Base-by-base conservation (phyloP, 2,888 invertebrate species). In the Drosophila subsilvestris region DNA sequence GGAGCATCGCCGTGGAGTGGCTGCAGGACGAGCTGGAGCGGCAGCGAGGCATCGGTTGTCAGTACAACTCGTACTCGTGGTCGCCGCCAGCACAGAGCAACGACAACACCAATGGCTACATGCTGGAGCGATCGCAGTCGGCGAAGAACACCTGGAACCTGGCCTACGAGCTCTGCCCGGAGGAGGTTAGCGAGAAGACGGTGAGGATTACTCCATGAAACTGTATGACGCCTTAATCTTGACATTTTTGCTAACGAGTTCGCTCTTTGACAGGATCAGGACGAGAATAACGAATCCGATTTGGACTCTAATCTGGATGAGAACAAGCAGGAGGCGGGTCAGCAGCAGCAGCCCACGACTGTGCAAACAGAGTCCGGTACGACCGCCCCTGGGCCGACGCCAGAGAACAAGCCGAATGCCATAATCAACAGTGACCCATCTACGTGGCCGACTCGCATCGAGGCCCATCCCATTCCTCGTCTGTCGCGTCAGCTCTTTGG, bases 51-150 rank as follows among this genome's bases (percentile, higher is more conserved):
- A 93, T 94, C 10, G 93, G 93, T 42, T 93, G 93, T 71, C 92
- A 92, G 87, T 98, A 98, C 91, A 95, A 96, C 59, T 88, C 90
- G n/a, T 98, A 98, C 91, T 97, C 97, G 74, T 98, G 98, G 97
- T 98, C 98, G 90, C 97, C 97, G 8, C 98, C 98, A 18, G 96
- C 97, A 22, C 97, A 97, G 84, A 98, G 98, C 62, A 98, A 98
- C 92, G 98, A 99, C 91, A 97, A 96, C 20, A 97, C 98, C 42
- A 98, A 97, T 91, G 98, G 98, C 58, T 98, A 97, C 92, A 98
- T 97, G 93, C 93, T 99, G 78, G 98, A 98, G 91, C 94, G 98
- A 76, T 98, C 98, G 76, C 97, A 97, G 90, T 98, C 98, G 77
- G 98, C 98, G 0, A 95, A 97, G 76, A 96, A 97, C 90, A 98